Evolutionary conservation across 2,797 vertebrate species (phyloP).

Genomic region (Tapera naevia): DNA sequence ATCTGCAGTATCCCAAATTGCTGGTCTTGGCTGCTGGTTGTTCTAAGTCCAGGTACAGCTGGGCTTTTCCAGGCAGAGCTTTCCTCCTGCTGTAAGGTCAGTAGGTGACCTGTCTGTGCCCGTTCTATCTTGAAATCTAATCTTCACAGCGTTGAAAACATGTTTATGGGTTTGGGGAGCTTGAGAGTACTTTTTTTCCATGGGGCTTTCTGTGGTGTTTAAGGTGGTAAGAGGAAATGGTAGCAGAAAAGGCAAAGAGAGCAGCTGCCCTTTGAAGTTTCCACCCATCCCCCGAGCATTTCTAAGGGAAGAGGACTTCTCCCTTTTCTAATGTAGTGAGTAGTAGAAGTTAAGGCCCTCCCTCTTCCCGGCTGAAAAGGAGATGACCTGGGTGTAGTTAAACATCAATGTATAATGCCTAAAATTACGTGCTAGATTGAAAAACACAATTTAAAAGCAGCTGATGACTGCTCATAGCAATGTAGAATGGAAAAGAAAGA

Average conservation of each 20-base stretch:
- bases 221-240: neutral
- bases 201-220: neutral
- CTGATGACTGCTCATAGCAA: too few species aligned
- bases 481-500: too few species aligned
- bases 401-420: too few species aligned
- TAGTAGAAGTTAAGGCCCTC: too few species aligned
- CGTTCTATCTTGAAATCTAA: neutral
- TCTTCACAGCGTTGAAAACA: neutral
- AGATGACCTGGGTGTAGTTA: too few species aligned
- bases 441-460: too few species aligned
- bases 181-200: neutral
- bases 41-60: neutral
- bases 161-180: neutral
- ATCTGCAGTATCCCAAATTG: neutral
- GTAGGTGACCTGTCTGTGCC: neutral
- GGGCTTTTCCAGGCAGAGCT: neutral
- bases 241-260: neutral
- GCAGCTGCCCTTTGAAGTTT: neutral
- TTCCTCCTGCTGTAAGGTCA: neutral
- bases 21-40: neutral
- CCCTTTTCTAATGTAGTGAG: too few species aligned
- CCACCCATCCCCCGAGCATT: neutral
- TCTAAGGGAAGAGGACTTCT: neutral
- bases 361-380: too few species aligned
- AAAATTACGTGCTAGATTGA: too few species aligned